These are phyloP conservation scores for Campodea augens DNA, from an alignment of 1,140 invertebrate species.

Conservation along the genomic window DNA sequence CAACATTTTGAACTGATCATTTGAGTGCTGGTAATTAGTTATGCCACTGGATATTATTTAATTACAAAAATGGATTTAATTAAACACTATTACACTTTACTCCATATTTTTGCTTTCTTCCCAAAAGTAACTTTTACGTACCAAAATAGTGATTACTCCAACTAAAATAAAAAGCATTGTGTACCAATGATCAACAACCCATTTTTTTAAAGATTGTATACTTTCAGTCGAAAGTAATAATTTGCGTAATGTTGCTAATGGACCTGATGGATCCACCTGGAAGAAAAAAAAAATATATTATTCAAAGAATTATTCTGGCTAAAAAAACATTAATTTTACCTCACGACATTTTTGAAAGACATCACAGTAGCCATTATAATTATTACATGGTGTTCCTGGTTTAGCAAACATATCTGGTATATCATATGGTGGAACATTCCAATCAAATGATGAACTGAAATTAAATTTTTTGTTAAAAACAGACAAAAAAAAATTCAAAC, in stretches of 20 bases:
- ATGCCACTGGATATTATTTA: too few species aligned
- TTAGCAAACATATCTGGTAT: constrained; percentile 86
- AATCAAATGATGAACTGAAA: constrained; percentile 70
- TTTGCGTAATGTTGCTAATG: constrained; percentile 72
- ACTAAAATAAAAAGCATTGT: constrained; percentile 51
- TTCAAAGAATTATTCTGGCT: neutral
- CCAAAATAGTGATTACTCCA: constrained; percentile 52
- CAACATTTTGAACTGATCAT: too few species aligned
- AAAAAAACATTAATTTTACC: constrained; percentile 22
- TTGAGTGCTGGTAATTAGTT: too few species aligned
- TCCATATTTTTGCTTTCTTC: too few species aligned
- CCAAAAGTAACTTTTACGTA: too few species aligned
- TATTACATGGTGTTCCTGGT: constrained; percentile 87
- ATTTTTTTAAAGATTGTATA: constrained; percentile 60
- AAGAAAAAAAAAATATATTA: constrained; percentile 10
- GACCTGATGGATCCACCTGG: constrained; percentile 79
- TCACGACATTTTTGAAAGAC: constrained; percentile 93
- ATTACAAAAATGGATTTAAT: too few species aligned
- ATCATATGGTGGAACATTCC: constrained; percentile 71
- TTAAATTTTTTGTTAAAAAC: constrained; percentile 17
- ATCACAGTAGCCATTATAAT: constrained; percentile 98
- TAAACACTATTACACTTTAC: too few species aligned
- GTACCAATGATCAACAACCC: constrained; percentile 71
- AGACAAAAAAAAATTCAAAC: neutral
- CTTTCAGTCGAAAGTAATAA: constrained; percentile 73